Evolutionary conservation across 2,888 invertebrate genomes (phyloP).

Genomic region (Epistrophe eligans): DNA sequence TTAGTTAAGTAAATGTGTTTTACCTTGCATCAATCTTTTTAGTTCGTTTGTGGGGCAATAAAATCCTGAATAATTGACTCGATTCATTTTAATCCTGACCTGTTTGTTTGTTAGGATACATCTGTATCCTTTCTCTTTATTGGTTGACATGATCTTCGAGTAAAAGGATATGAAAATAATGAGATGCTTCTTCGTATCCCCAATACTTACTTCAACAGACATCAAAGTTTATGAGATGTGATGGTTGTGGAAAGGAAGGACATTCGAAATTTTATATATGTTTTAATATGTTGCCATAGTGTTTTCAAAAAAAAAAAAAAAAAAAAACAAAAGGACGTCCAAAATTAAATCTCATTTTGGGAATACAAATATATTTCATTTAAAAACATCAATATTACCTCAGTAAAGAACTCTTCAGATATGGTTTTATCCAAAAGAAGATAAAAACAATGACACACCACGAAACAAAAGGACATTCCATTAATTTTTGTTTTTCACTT

Average conservation of each 20-base stretch:
- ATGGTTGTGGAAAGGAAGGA: not conserved
- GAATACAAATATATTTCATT: conserved; percentile 50
- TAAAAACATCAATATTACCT: conserved; percentile 35
- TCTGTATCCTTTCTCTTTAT: conserved; percentile 21
- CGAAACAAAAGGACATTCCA: conserved; percentile 59
- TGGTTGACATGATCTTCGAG: conserved; percentile 11
- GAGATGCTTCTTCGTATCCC: conserved; percentile 8
- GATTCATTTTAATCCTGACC: conserved; percentile 54
- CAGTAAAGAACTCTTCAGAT: conserved; percentile 20
- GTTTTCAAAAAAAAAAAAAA: not conserved
- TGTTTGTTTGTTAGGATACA: not conserved
- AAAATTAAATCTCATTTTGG: not conserved
- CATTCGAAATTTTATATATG: not conserved
- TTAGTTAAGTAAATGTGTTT: conserved; percentile 28
- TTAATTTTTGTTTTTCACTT: conserved; percentile 11
- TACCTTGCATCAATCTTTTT: conserved; percentile 33
- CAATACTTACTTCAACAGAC: conserved; percentile 6
- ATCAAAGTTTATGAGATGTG: conserved; percentile 2
- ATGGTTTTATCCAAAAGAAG: not conserved
- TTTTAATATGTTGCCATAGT: not conserved
- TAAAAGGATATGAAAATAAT: conserved; percentile 40
- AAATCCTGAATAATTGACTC: conserved; percentile 69
- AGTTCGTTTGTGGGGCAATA: conserved; percentile 46
- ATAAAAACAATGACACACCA: conserved; percentile 23
- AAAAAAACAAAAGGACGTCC: not conserved